Conservation (phyloP, 2,797 vertebrate genomes). For the Lagodon rhomboides region DNA sequence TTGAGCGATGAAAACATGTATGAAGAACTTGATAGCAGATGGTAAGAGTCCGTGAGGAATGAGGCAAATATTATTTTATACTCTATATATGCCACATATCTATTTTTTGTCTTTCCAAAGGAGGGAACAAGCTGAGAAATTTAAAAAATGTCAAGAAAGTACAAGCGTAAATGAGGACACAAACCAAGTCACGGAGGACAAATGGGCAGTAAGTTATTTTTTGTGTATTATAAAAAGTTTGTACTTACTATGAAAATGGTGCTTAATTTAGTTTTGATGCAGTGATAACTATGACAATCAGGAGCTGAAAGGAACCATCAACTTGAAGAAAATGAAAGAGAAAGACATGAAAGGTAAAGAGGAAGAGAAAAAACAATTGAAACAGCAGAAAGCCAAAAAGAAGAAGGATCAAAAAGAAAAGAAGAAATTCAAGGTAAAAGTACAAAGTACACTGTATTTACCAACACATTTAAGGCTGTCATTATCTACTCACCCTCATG, state of each 20-base stretch:
- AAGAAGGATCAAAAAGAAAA: slow-evolving; percentile 82
- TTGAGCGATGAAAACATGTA: background rate
- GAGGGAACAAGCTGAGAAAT: background rate
- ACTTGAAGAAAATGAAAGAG: background rate
- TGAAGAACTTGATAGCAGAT: background rate
- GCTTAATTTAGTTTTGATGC: background rate
- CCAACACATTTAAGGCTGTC: background rate
- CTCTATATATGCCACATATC: background rate
- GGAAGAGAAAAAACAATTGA: slow-evolving; percentile 77
- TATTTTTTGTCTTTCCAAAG: slow-evolving; percentile 6
- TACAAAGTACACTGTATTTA: background rate
- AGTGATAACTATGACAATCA: background rate
- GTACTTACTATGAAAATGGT: background rate
- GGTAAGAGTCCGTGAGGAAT: slow-evolving; percentile 11
- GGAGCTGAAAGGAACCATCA: background rate
- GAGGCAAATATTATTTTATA: background rate
- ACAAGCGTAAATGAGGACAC: background rate
- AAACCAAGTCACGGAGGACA: background rate
- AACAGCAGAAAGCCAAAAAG: slow-evolving; percentile 83
- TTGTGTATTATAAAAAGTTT: background rate
- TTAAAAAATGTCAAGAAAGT: background rate
- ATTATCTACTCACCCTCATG: too few relatives aligned
- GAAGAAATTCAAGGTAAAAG: slow-evolving; percentile 40
- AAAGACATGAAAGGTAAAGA: slow-evolving; percentile 71
- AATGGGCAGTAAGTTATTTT: slow-evolving; percentile 2